A percentile compares a stretch with the other conserved stretches of the same genome.
phyloP scores from a whole-genome alignment of 2,797 vertebrate species.

The Coreius guichenoti region DNA sequence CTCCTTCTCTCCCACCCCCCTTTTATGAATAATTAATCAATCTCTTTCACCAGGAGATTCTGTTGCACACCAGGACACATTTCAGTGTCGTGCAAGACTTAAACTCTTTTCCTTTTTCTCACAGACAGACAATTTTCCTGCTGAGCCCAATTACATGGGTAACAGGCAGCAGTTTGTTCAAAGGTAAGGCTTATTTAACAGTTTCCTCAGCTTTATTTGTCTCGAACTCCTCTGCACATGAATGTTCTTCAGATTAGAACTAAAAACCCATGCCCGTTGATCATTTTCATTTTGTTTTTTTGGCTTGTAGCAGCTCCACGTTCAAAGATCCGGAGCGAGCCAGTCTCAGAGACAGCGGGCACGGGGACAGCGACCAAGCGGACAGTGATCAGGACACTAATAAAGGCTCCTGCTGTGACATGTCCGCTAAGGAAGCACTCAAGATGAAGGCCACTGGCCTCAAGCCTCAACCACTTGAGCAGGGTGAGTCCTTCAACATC shows the following conservation, averaged over 20 bases:
- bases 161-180: conserved; percentile 99
- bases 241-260: conserved; percentile 60
- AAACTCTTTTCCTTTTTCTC: conserved; percentile 87
- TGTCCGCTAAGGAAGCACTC: conserved; percentile 99
- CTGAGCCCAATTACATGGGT: conserved; percentile 99
- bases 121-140: conserved; percentile 99
- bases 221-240: conserved; percentile 73
- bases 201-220: conserved; percentile 83
- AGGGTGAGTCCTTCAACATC: conserved; percentile 85
- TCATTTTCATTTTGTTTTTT: conserved; percentile 58
- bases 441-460: conserved; percentile 96
- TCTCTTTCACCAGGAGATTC: conserved; percentile 87
- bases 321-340: conserved; percentile 99
- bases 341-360: conserved; percentile 98
- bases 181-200: conserved; percentile 95
- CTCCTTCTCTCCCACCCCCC: conserved; percentile 33
- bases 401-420: conserved; percentile 99
- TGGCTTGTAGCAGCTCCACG: conserved; percentile 90
- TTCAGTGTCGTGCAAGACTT: conserved; percentile 84
- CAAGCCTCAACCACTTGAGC: conserved; percentile 93
- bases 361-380: conserved; percentile 99
- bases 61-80: conserved; percentile 87
- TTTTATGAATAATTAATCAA: conserved; percentile 88
- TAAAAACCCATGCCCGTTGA: conserved; percentile 53
- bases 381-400: conserved; percentile 99